Base-by-base conservation (phyloP, 2,113 vertebrate species). In the Ariopsis seemanni region DNA sequence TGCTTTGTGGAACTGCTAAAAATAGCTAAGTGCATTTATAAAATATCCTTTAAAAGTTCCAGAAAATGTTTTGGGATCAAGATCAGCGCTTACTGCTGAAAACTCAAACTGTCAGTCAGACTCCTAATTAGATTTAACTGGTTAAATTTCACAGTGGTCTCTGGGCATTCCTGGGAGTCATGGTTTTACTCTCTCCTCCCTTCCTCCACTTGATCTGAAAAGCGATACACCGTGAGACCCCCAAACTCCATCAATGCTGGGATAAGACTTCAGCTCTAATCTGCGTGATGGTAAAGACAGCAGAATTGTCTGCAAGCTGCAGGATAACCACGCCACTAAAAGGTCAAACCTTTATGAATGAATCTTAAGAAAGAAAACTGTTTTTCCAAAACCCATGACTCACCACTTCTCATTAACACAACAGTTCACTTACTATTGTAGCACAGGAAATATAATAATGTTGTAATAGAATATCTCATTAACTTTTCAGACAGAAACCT, bases 111-210 rank as follows among this genome's bases (percentile, higher is more conserved):
- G 50, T 65, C 57, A n/a, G n/a, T n/a, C n/a, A 89, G 80, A 91
- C 86, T 86, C 87, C 82, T 77, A 87, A 90, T 91, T 94, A 42
- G 34, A 42, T 93, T 90, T 90, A 82, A 85, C 84, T 87, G 78
- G 85, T 90, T 42, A 69, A 55, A 82, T 84, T 88, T 80, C 86
- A 88, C 88, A 81, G 88, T 93, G 92, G 93, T 90, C 91, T 92
- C 90, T 89, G 92, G 89, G 92, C 94, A 95, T 95, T 95, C 94
- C 92, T 93, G 86, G 89, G 89, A 90, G 91, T 30, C 60, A 90
- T 74, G 93, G 93, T 90, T 91, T 88, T 88, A 65, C 86, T 85
- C 85, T 75, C 53, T 90, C 90, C 72, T 48, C 85, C 88, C 90
- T 86, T 88, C 57, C 78, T 27, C 34, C 34, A 42, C 34, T 42